phyloP scores from a whole-genome alignment of 2,888 invertebrate genomes.

The Isotomurus palustris region DNA sequence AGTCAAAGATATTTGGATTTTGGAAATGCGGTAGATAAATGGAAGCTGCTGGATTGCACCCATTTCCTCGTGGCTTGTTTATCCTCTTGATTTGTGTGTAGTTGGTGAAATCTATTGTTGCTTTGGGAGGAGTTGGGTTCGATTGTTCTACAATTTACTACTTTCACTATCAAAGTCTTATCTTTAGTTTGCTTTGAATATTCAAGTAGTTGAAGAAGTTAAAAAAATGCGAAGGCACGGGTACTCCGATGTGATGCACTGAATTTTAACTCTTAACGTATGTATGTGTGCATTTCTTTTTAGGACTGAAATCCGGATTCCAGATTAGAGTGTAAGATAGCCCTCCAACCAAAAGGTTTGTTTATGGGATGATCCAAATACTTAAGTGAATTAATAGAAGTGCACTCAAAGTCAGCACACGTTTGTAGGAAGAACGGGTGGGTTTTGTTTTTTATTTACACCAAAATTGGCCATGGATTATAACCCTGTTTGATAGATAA shows the following conservation, averaged over 20 bases:
- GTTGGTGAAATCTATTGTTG: slow-evolving; percentile 9
- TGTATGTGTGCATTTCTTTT: slow-evolving; percentile 1
- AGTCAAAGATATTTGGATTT: no score
- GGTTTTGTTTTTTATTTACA: no score
- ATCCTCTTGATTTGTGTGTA: slow-evolving; percentile 11
- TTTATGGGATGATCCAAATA: slow-evolving; percentile 7
- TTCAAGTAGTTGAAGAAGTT: background rate
- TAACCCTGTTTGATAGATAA: no score
- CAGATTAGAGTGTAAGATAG: slow-evolving; percentile 32
- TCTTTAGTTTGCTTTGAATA: slow-evolving; percentile 11
- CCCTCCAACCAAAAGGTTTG: slow-evolving; percentile 6
- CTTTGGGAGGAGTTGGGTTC: slow-evolving; percentile 8
- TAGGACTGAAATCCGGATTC: slow-evolving; percentile 30
- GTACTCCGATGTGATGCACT: no score
- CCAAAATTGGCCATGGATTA: no score
- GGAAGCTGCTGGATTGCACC: no score
- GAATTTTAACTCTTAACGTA: background rate
- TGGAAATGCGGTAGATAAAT: no score
- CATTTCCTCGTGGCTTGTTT: no score
- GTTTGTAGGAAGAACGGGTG: no score
- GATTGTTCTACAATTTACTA: slow-evolving; percentile 12
- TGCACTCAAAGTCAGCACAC: background rate
- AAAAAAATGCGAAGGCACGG: no score
- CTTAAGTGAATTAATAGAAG: background rate
- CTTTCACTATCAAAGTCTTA: slow-evolving; percentile 11